Conservation (phyloP, 2,888 invertebrate species). For the Epistrophe grossulariae region DNA sequence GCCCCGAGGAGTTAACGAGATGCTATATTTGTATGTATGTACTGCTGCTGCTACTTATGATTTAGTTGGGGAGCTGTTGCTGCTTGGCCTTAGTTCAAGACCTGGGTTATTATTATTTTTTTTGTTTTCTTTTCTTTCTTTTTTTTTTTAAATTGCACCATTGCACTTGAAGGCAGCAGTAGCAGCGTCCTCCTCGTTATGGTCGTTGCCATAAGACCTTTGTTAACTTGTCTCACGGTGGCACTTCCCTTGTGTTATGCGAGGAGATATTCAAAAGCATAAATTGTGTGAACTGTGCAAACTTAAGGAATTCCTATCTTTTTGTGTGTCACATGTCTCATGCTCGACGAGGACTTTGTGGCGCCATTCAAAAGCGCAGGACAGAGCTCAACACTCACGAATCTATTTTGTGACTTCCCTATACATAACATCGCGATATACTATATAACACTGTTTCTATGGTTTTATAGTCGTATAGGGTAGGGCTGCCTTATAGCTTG, state of each 20-base stretch:
- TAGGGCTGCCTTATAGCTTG: conserved; percentile 32
- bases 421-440: background rate
- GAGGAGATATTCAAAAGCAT: background rate
- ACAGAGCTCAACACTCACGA: conserved; percentile 35
- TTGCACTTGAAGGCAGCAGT: conserved; percentile 6
- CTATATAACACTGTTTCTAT: conserved; percentile 38
- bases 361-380: conserved; percentile 73
- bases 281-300: conserved; percentile 25
- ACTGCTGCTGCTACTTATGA: background rate
- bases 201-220: conserved; percentile 36
- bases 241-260: conserved; percentile 9
- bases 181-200: background rate
- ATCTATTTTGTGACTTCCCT: conserved; percentile 26
- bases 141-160: conserved; percentile 17
- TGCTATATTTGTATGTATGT: background rate
- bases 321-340: conserved; percentile 60
- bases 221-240: conserved; percentile 45
- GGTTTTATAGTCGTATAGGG: conserved; percentile 51
- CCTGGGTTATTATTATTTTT: conserved; percentile 34
- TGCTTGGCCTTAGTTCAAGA: conserved; percentile 39
- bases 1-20: conserved; percentile 57
- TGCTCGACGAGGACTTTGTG: conserved; percentile 59
- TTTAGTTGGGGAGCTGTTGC: conserved; percentile 24
- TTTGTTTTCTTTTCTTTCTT: background rate
- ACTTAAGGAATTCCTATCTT: conserved; percentile 41